Evolutionary conservation across 2,888 invertebrate species (phyloP), one percentile per base, ranked within the genome.

Genomic region (Harpalus rubripes): DNA sequence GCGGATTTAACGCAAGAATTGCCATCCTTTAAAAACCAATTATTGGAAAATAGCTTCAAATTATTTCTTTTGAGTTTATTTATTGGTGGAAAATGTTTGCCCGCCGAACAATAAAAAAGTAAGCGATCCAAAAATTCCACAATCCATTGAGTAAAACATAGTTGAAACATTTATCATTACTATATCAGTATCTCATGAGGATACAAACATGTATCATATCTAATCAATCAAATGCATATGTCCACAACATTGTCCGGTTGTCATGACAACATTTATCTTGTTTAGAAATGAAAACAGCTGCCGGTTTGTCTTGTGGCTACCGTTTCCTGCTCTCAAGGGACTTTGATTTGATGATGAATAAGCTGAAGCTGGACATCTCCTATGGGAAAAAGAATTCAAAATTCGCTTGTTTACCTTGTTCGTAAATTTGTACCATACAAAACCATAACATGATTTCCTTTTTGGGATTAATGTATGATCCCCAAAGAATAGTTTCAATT

Each of bases 251-350:
- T 83, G 83, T 83, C 39, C 15, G 61, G 58, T 74, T 83, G 83
- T 83, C 83, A 83, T 61, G 83, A 83, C 83, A 83, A 83, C 83
- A 83, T 83, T 83, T 83, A 83, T 83, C 83, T 83, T 83, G 83
- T 83, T 83, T 74, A 83, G 61, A 74, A 72, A 82, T 52, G 52
- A 41, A 76, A 78, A 26, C 78, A 78, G 26, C 58, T 78, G 78
- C 16, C 15, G 76, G 16, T 10, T 8, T 41, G 22, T 22, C 63
- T 68, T 68, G 6, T 44, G 18, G 72, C 72, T 74, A 74, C 72
- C 44, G 72, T 74, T 68, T 74, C 72, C 72, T 74, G 41, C 16
- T 74, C 72, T 74, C 22, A 12, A 74, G n/a, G 41, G 39, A 68
- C 39, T 12, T 7, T n/a, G 15, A n/a, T 8, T 10, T 26, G 32